Evolutionary conservation across 2,888 invertebrate species (phyloP), one percentile per base, ranked within the genome.

Genomic region (Baronia brevicornis): DNA sequence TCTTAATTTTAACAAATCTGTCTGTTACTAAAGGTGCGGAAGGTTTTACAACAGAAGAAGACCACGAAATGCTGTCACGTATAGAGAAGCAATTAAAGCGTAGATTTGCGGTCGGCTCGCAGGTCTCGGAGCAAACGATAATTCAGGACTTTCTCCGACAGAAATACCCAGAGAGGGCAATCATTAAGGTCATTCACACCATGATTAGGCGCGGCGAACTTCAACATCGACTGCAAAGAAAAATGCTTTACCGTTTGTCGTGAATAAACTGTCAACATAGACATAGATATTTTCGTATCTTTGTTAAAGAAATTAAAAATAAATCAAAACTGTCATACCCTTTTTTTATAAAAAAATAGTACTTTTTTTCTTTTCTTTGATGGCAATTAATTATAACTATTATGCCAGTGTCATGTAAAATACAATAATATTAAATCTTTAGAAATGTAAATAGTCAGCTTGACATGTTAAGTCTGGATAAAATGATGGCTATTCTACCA

Each of bases 121-220:
- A 96, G 77, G 96, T 98, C 0, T 97, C 98, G 0, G 96, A 98
- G 63, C 93, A 95, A 61, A 94, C 92, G 44, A 95, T 99, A 46
- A 86, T 99, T 14, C 93, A 95, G 54, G 97, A 98, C 75, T 93
- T 93, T 55, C 66, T 88, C 3, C 86, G 89, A 5, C 92, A 96
- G 72, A 93, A 94, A 69, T 97, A 95, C 68, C 91, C 94, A 0
- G 96, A 97, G 66, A 86, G 91, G 34, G 89, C 93, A 3, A 90
- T 99, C 36, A 77, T 90, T 38, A 98, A 97, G 82, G 98, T 99
- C 6, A 90, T 99, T 47, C 90, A 94, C 53, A 91, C 94, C 5
- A 96, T 98, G 96, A 92, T 99, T 47, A 87, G 97, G 13, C 88
- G 98, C 7, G 99, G 98, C 0, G 98, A 99, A 65, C 75, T 99